Evolutionary conservation across 1,140 invertebrate genomes (phyloP).

Genomic region (Drosophila jambulina): DNA sequence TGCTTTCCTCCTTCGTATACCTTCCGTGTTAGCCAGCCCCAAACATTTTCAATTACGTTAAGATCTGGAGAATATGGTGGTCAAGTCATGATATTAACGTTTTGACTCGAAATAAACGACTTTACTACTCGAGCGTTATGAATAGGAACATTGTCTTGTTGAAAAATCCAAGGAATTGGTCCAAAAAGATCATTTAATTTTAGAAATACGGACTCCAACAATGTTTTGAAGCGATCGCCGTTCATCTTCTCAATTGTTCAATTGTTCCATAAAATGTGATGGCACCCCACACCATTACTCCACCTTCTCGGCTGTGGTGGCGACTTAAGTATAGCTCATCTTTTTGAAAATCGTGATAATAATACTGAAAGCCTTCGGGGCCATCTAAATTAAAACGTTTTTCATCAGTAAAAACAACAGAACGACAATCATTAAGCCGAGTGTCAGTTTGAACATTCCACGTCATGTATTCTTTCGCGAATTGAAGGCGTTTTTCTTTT

Average conservation of each 20-base stretch:
- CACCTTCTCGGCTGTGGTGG: slow-evolving; percentile 14
- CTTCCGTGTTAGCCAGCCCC: not conserved
- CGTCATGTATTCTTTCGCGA: slow-evolving; percentile 32
- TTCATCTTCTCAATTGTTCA: slow-evolving; percentile 32
- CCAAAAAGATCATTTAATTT: slow-evolving; percentile 6
- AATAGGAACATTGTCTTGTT: slow-evolving; percentile 27
- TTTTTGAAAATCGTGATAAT: slow-evolving; percentile 30
- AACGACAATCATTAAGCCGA: slow-evolving; percentile 34
- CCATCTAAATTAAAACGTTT: slow-evolving; percentile 27
- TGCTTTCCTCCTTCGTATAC: not conserved
- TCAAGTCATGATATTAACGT: not conserved
- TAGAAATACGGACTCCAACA: slow-evolving; percentile 12
- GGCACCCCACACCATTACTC: slow-evolving; percentile 1
- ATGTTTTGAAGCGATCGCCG: slow-evolving; percentile 28
- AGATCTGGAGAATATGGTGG: not conserved
- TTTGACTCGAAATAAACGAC: slow-evolving; percentile 14
- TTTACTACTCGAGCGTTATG: slow-evolving; percentile 13
- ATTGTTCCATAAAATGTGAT: slow-evolving; percentile 15
- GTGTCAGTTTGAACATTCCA: slow-evolving; percentile 29
- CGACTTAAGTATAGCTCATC: slow-evolving; percentile 30
- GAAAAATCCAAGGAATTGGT: slow-evolving; percentile 17
- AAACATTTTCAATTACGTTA: not conserved
- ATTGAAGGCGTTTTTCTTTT: slow-evolving; percentile 29
- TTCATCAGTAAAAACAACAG: slow-evolving; percentile 34
- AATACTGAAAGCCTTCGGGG: slow-evolving; percentile 15